Evolutionary conservation across 2,888 invertebrate species (phyloP).

Genomic region (Congeria kusceri): DNA sequence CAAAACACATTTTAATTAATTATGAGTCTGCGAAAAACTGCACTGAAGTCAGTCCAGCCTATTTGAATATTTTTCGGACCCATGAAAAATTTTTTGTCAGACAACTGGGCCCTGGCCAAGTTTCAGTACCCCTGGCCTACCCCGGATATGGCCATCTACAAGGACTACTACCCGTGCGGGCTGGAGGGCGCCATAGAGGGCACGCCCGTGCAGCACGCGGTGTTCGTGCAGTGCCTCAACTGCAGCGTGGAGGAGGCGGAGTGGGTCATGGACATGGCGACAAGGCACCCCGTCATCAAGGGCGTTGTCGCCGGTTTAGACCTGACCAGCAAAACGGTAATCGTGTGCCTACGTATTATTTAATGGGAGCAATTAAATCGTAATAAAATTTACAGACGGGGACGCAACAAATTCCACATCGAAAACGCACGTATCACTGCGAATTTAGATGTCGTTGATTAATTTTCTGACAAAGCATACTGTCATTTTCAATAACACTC

Average conservation of each 20-base stretch:
- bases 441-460: too few relatives aligned
- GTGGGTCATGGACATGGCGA: constrained; percentile 70
- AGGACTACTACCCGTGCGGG: constrained; percentile 58
- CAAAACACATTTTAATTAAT: too few relatives aligned
- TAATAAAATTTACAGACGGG: too few relatives aligned
- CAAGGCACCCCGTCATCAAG: constrained; percentile 66
- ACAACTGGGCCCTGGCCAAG: constrained; percentile 70
- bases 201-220: constrained; percentile 67
- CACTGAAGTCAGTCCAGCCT: too few relatives aligned
- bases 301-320: constrained; percentile 75
- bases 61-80: too few relatives aligned
- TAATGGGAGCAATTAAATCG: too few relatives aligned
- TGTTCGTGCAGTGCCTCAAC: constrained; percentile 73
- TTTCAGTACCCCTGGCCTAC: constrained; percentile 74
- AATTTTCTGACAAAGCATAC: too few relatives aligned
- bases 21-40: too few relatives aligned
- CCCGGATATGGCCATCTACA: constrained; percentile 55
- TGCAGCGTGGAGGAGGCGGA: constrained; percentile 69
- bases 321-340: constrained; percentile 66
- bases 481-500: too few relatives aligned
- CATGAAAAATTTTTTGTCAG: constrained; percentile 43
- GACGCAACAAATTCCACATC: too few relatives aligned
- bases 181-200: constrained; percentile 47
- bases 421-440: too few relatives aligned
- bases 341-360: not conserved